Conservation (phyloP, 2,113 vertebrate genomes). For the Perca fluviatilis region DNA sequence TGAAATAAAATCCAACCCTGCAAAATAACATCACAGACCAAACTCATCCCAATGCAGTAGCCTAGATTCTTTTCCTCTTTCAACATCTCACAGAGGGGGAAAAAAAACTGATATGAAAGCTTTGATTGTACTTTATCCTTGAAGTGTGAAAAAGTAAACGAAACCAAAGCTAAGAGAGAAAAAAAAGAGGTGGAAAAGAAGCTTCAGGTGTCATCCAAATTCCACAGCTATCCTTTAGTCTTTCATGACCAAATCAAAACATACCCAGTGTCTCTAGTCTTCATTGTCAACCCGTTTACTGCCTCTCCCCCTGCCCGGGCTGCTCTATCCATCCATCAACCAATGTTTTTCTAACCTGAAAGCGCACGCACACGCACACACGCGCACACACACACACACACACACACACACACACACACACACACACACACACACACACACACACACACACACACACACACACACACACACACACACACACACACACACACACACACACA, state of each 20-base stretch:
- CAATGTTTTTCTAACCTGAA: slow-evolving; percentile 58
- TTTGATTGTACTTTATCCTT: slow-evolving; percentile 72
- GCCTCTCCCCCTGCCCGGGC: slow-evolving; percentile 18
- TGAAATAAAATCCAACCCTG: slow-evolving; percentile 55
- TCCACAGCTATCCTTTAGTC: slow-evolving; percentile 64
- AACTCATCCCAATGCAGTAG: slow-evolving; percentile 49
- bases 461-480: slow-evolving; percentile 43
- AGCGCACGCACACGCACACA: slow-evolving; percentile 2
- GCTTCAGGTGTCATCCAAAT: slow-evolving; percentile 70
- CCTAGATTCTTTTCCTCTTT: slow-evolving; percentile 60
- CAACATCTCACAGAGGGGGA: slow-evolving; percentile 35
- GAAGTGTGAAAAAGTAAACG: slow-evolving; percentile 75
- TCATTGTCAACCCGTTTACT: slow-evolving; percentile 56
- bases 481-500: slow-evolving; percentile 35
- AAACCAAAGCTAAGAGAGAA: slow-evolving; percentile 24
- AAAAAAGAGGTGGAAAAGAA: slow-evolving; percentile 12
- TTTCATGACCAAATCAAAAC: slow-evolving; percentile 79
- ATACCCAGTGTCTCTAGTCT: slow-evolving; percentile 55
- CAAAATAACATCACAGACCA: slow-evolving; percentile 50
- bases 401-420: slow-evolving; percentile 18
- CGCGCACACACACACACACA: slow-evolving; percentile 8
- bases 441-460: slow-evolving; percentile 47
- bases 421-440: slow-evolving; percentile 19
- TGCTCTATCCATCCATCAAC: slow-evolving; percentile 62
- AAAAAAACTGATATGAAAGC: slow-evolving; percentile 59